Evolutionary conservation across 2,888 invertebrate genomes (phyloP).

Genomic region (Hirtodrosophila alboralis): DNA sequence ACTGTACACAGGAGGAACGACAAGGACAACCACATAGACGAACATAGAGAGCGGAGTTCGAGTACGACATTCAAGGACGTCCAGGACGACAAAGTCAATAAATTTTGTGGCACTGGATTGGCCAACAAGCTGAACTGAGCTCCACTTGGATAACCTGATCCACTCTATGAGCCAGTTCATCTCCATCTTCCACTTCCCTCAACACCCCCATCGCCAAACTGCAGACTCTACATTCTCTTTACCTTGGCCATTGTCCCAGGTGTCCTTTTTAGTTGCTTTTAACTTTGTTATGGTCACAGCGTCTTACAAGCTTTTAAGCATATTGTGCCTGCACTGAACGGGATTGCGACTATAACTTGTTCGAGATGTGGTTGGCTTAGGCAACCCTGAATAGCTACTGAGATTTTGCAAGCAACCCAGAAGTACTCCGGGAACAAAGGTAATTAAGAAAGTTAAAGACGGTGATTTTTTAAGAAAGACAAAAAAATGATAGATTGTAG

Average conservation of each 20-base stretch:
- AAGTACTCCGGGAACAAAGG: not conserved
- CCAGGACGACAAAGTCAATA: constrained; percentile 73
- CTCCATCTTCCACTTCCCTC: not conserved
- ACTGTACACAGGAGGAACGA: constrained; percentile 27
- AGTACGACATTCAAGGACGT: constrained; percentile 36
- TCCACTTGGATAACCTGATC: constrained; percentile 68
- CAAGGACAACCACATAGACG: not conserved
- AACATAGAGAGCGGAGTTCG: not conserved
- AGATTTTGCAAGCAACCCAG: constrained; percentile 29
- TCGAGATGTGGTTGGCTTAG: constrained; percentile 10
- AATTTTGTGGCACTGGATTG: constrained; percentile 74
- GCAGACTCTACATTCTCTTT: constrained; percentile 9
- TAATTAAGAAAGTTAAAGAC: no score
- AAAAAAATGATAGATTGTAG: no score
- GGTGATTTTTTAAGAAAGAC: no score
- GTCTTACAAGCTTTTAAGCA: constrained; percentile 71
- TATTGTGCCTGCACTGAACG: constrained; percentile 40
- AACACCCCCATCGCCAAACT: constrained; percentile 2
- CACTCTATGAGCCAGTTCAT: constrained; percentile 44
- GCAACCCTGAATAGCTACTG: not conserved
- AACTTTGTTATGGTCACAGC: constrained; percentile 65
- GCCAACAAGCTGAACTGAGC: constrained; percentile 58
- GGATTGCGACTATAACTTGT: constrained; percentile 13
- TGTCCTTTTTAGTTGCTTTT: constrained; percentile 78
- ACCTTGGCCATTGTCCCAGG: constrained; percentile 61